phyloP scores from a whole-genome alignment of 53 echinoderm and acorn worm species.

The Holothuria scabra region DNA sequence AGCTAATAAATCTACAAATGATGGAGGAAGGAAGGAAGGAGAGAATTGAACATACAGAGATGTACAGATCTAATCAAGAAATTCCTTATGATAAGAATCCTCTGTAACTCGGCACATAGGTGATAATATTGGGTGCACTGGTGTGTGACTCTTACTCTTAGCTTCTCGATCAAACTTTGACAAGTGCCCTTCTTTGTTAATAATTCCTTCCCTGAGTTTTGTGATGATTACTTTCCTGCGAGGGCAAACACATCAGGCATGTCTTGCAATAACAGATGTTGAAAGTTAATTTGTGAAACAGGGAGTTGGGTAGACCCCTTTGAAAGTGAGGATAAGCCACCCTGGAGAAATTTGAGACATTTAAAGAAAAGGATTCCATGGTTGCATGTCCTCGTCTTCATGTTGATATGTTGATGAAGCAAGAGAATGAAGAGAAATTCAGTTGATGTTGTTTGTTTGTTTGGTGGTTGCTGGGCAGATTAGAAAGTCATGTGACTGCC shows the following conservation, averaged over 20 bases:
- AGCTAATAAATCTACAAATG: too few relatives aligned
- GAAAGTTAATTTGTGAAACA: background rate
- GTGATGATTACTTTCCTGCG: background rate
- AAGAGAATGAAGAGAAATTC: too few relatives aligned
- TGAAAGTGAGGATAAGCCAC: background rate
- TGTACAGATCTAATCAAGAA: too few relatives aligned
- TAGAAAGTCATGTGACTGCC: too few relatives aligned
- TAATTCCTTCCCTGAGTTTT: background rate
- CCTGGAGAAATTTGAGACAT: conserved; percentile 21
- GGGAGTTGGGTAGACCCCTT: background rate
- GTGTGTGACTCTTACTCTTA: background rate
- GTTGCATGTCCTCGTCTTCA: too few relatives aligned
- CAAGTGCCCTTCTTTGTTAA: conserved; percentile 15
- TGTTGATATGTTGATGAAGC: too few relatives aligned
- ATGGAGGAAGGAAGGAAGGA: too few relatives aligned
- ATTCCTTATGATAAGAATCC: conserved; percentile 43
- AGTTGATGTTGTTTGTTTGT: too few relatives aligned
- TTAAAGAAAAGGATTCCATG: too few relatives aligned
- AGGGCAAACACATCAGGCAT: background rate
- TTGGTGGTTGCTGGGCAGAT: too few relatives aligned
- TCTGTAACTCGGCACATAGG: background rate
- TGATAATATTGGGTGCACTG: conserved; percentile 29
- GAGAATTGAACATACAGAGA: too few relatives aligned
- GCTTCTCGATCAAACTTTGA: conserved; percentile 20
- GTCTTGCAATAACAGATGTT: conserved; percentile 13